Evolutionary conservation across 1,140 invertebrate genomes (phyloP).

Genomic region (Zaprionus africanus): DNA sequence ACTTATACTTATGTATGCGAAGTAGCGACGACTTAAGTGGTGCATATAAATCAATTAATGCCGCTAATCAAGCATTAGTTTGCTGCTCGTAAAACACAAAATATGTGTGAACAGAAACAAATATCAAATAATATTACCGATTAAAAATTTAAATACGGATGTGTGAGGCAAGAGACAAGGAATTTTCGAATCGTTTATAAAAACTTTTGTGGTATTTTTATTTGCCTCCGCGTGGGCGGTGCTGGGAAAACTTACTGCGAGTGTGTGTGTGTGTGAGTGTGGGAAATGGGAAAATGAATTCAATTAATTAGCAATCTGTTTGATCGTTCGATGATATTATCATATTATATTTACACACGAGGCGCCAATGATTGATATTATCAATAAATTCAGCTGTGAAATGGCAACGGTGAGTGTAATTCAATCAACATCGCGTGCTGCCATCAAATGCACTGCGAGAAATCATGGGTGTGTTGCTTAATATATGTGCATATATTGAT

Average conservation of each 20-base stretch:
- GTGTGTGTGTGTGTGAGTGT: conserved; percentile 7
- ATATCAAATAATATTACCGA: conserved; percentile 46
- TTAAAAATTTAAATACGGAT: conserved; percentile 66
- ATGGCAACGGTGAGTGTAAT: conserved; percentile 46
- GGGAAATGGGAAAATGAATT: conserved; percentile 23
- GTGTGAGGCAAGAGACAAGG: conserved; percentile 38
- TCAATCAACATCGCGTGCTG: conserved; percentile 26
- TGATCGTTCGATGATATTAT: conserved; percentile 52
- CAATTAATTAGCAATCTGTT: conserved; percentile 50
- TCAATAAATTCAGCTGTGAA: conserved; percentile 38
- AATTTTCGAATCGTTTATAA: conserved; percentile 38
- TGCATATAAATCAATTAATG: conserved; percentile 70
- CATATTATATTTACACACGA: conserved; percentile 28
- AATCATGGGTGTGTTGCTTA: background rate
- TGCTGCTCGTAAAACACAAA: conserved; percentile 44
- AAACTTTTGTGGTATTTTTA: conserved; percentile 26
- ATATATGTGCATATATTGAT: no score
- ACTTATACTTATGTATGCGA: no score
- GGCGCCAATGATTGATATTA: conserved; percentile 57
- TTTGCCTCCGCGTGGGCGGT: conserved; percentile 22
- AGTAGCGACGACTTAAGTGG: conserved; percentile 26
- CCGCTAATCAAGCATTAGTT: conserved; percentile 9
- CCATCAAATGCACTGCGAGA: conserved; percentile 26
- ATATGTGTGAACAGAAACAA: conserved; percentile 35
- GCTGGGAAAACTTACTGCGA: conserved; percentile 19